Conservation (phyloP, 2,797 vertebrate species). For the Orestias chungarensis region DNA sequence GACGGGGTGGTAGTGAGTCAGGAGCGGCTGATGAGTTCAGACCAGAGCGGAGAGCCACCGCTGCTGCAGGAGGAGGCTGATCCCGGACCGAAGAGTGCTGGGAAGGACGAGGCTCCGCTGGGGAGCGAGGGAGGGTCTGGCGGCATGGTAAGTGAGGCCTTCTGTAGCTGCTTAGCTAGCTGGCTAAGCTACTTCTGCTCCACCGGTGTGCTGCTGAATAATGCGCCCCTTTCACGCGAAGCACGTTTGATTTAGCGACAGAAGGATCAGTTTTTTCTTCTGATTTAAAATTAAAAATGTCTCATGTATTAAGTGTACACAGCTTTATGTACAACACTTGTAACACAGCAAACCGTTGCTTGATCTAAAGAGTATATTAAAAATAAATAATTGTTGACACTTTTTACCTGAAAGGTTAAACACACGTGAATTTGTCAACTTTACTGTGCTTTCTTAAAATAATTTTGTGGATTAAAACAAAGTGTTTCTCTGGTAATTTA, state of each 20-base stretch:
- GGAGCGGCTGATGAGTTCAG: slow-evolving; percentile 88
- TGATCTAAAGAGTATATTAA: neutral
- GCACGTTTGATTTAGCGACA: neutral
- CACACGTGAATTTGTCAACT: neutral
- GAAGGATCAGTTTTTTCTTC: neutral
- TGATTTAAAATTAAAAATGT: neutral
- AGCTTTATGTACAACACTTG: neutral
- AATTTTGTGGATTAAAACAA: no score
- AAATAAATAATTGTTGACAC: neutral
- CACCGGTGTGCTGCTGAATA: neutral
- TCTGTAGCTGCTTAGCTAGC: slow-evolving; percentile 36
- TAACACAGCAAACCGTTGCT: neutral
- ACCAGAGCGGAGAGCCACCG: slow-evolving; percentile 84
- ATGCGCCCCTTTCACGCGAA: neutral
- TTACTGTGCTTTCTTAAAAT: neutral
- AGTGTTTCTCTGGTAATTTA: neutral
- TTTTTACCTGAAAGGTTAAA: neutral
- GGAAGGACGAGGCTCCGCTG: slow-evolving; percentile 77
- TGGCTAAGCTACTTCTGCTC: slow-evolving; percentile 33
- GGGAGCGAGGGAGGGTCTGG: slow-evolving; percentile 78
- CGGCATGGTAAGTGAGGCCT: slow-evolving; percentile 85
- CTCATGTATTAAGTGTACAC: neutral
- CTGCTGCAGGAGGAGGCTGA: slow-evolving; percentile 87
- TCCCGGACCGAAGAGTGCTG: slow-evolving; percentile 80
- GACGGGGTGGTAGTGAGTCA: slow-evolving; percentile 82